phyloP scores from a whole-genome alignment of 2,797 vertebrate genomes.

The Lepus townsendii region DNA sequence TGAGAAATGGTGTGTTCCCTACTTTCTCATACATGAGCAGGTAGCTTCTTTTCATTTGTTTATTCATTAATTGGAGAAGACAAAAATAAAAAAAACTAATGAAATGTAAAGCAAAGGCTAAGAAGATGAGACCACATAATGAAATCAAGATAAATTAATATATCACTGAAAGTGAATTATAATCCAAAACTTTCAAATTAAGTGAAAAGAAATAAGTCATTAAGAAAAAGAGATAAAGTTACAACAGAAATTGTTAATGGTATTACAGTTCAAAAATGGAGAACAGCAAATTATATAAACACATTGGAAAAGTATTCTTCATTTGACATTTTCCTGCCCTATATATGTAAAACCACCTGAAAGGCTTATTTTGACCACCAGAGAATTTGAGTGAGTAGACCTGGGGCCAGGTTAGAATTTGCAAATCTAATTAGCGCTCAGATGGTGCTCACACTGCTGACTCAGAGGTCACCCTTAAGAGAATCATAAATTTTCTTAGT shows the following conservation, averaged over 20 bases:
- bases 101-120: background rate
- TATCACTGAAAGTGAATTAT: constrained; percentile 10
- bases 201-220: constrained; percentile 1
- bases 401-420: background rate
- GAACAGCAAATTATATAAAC: background rate
- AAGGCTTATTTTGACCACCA: background rate
- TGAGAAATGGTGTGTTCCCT: background rate
- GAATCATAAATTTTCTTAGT: background rate
- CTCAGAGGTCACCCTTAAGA: background rate
- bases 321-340: background rate
- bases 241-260: background rate
- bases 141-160: constrained; percentile 32
- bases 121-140: background rate
- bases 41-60: background rate
- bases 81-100: background rate
- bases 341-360: background rate
- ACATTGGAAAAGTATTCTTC: constrained; percentile 20
- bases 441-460: background rate
- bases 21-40: background rate
- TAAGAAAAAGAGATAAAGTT: constrained; percentile 22
- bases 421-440: background rate
- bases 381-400: background rate
- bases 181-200: background rate
- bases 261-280: background rate
- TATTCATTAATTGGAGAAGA: constrained; percentile 30